Percentiles rank a stretch among this genome's conserved stretches.
Evolutionary conservation across 2,113 vertebrate genomes (phyloP).

Genomic region (Rhinichthys klamathensis): DNA sequence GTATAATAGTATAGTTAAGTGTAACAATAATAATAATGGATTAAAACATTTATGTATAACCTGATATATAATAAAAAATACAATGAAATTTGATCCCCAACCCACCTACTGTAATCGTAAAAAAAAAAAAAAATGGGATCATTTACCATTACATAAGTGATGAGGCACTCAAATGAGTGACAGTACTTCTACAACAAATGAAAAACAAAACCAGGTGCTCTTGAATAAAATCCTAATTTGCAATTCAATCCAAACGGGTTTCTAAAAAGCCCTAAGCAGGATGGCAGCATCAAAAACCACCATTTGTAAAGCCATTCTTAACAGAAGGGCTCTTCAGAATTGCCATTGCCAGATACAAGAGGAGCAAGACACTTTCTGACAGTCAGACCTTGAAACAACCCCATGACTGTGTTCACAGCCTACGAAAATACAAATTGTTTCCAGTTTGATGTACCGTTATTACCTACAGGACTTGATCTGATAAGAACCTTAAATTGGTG

Average conservation of each 20-base stretch:
- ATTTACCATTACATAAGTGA: not conserved
- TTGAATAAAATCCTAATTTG: conserved; percentile 35
- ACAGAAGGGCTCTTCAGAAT: conserved; percentile 23
- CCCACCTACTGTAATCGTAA: not conserved
- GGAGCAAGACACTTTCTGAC: not conserved
- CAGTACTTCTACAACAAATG: not conserved
- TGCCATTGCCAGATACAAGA: conserved; percentile 2
- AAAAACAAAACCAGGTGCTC: conserved; percentile 34
- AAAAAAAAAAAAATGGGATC: not conserved
- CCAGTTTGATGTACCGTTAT: not conserved
- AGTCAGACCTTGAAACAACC: not conserved
- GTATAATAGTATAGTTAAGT: too few relatives aligned
- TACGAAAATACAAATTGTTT: not conserved
- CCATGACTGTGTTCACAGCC: not conserved
- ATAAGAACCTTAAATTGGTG: too few relatives aligned
- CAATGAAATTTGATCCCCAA: not conserved
- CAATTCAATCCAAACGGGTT: conserved; percentile 26
- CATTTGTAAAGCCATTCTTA: not conserved
- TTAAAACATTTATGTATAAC: not conserved
- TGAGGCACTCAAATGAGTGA: not conserved
- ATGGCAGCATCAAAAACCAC: conserved; percentile 13
- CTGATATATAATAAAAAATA: not conserved
- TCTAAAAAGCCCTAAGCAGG: conserved; percentile 2
- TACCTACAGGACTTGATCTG: not conserved
- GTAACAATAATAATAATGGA: not conserved